Percentiles rank a stretch among this genome's conserved stretches.
These are phyloP conservation scores for Rhinolophus sinicus DNA, from an alignment of 2,113 vertebrate genomes.

Conservation along the genomic window DNA sequence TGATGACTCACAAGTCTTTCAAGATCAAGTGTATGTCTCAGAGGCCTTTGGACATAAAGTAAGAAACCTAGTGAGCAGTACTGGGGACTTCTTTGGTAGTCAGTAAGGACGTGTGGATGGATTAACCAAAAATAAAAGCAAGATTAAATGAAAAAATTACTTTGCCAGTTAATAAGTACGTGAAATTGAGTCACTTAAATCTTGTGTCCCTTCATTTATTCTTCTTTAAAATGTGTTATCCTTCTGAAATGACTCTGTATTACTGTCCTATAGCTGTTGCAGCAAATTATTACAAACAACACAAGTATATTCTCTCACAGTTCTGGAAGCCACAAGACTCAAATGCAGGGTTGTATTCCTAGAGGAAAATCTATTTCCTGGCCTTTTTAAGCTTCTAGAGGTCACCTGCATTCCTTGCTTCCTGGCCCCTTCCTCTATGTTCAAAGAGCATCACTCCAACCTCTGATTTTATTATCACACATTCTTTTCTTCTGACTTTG, in stretches of 20 bases:
- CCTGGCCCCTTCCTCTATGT: background rate
- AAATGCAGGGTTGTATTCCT: background rate
- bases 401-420: no score
- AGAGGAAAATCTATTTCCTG: background rate
- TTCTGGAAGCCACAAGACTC: background rate
- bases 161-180: background rate
- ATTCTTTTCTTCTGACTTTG: background rate
- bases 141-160: background rate
- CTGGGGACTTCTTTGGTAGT: no score
- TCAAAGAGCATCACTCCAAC: background rate
- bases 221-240: background rate
- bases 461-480: no score
- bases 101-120: accelerated
- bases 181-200: background rate
- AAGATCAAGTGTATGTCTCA: background rate
- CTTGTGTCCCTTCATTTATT: background rate
- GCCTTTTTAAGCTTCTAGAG: background rate
- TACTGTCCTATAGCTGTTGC: no score
- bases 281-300: background rate
- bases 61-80: background rate
- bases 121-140: background rate
- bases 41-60: background rate
- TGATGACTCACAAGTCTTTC: background rate
- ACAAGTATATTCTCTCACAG: background rate
- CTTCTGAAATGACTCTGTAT: background rate